A percentile compares a stretch with the other conserved stretches of the same genome.
Evolutionary conservation across 2,113 vertebrate species (phyloP).

Genomic region (Suricata suricatta): DNA sequence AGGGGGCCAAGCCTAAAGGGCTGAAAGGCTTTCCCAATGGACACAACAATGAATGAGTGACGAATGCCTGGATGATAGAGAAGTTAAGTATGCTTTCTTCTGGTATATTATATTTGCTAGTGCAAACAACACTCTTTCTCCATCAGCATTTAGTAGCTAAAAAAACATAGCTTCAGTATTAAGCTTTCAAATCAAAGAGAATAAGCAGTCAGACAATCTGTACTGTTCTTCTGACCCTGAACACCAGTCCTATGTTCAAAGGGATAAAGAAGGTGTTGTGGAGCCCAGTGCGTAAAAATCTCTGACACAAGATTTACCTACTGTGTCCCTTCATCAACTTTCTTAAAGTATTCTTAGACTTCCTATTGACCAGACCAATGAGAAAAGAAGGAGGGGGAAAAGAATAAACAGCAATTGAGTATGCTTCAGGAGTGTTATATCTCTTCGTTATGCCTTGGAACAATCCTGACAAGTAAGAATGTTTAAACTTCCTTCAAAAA

Average conservation of each 20-base stretch:
- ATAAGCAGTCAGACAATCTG: not conserved
- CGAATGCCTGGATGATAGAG: not conserved
- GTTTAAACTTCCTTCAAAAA: not conserved
- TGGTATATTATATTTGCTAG: not conserved
- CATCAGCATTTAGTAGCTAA: not conserved
- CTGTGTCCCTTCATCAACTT: not conserved
- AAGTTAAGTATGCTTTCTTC: not conserved
- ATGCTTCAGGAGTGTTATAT: not conserved
- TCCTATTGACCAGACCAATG: constrained; percentile 27
- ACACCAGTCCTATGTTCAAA: not conserved
- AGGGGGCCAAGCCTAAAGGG: not conserved
- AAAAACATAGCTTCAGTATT: not conserved
- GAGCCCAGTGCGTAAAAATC: not conserved
- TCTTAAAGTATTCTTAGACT: not conserved
- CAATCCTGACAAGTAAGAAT: constrained; percentile 31
- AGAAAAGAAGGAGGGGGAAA: constrained; percentile 1
- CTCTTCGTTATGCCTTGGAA: not conserved
- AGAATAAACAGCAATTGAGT: not conserved
- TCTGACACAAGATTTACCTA: not conserved
- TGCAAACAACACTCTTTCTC: not conserved
- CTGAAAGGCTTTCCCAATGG: not conserved
- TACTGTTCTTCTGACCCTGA: not conserved
- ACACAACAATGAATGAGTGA: not conserved
- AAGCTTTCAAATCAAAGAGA: not conserved
- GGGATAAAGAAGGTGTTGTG: not conserved